Evolutionary conservation across 35 echinoderm and acorn worm species (phyloP).

Genomic region (Ophioderma brevispina): DNA sequence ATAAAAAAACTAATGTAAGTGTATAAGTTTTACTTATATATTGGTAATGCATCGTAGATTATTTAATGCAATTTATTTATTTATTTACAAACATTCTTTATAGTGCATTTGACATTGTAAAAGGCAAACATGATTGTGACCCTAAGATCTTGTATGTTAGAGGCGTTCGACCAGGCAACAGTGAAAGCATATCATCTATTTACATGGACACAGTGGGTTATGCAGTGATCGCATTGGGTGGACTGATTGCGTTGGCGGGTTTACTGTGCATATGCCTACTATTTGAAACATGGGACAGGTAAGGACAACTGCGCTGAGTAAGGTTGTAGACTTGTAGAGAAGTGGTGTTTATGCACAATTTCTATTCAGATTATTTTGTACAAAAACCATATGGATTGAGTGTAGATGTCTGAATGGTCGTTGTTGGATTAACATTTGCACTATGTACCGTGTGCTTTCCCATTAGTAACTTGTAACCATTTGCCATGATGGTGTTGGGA

Average conservation of each 20-base stretch:
- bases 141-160: background rate
- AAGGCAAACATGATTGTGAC: background rate
- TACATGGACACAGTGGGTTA: background rate
- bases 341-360: background rate
- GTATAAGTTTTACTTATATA: background rate
- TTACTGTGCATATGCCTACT: background rate
- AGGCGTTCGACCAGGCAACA: background rate
- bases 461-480: too few relatives aligned
- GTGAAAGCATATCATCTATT: background rate
- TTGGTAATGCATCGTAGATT: too few relatives aligned
- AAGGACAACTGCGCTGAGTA: background rate
- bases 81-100: background rate
- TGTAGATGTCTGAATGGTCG: background rate
- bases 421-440: background rate
- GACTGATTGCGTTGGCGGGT: background rate
- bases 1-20: background rate
- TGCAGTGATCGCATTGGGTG: background rate
- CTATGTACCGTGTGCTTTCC: too few relatives aligned
- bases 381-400: background rate
- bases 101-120: too few relatives aligned
- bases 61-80: background rate
- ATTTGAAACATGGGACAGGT: background rate
- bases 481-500: too few relatives aligned
- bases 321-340: background rate
- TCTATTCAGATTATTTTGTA: background rate